A percentile compares a stretch with the other conserved stretches of the same genome.
These are phyloP conservation scores for Sciurus niger DNA, from an alignment of 2,113 vertebrate genomes.

Conservation along the genomic window DNA sequence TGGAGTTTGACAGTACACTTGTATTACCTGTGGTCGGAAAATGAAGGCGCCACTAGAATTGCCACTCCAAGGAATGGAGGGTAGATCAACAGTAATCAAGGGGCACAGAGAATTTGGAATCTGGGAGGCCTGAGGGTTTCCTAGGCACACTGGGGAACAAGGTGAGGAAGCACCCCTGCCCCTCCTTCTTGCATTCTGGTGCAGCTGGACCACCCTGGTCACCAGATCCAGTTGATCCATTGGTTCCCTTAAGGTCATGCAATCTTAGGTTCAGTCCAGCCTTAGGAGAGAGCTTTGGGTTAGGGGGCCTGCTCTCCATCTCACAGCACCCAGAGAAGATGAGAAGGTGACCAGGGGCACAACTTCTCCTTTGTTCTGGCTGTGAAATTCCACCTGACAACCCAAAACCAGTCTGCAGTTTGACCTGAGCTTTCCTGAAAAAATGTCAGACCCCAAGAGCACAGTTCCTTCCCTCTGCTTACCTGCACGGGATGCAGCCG, in stretches of 20 bases:
- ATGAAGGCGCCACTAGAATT: neutral
- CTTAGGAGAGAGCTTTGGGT: neutral
- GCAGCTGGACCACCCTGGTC: neutral
- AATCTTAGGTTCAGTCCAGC: neutral
- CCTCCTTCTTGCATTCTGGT: neutral
- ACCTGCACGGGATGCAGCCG: slow-evolving; percentile 97
- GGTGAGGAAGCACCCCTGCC: rapidly evolving
- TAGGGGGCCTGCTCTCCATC: neutral
- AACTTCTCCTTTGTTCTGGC: neutral
- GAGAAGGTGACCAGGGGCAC: rapidly evolving
- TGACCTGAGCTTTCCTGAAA: neutral
- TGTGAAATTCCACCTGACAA: neutral
- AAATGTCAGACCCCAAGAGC: neutral
- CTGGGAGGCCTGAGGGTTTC: neutral
- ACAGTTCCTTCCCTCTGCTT: neutral
- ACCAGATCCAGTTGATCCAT: neutral
- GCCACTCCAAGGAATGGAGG: neutral
- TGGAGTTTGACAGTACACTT: neutral
- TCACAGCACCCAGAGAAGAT: neutral
- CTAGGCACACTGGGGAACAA: neutral
- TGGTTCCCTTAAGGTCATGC: neutral
- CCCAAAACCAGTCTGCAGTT: neutral
- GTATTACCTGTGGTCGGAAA: neutral
- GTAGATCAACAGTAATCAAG: neutral
- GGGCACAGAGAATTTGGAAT: neutral